Conservation (phyloP, 1,140 invertebrate species). For the Drosophila kikkawai region DNA sequence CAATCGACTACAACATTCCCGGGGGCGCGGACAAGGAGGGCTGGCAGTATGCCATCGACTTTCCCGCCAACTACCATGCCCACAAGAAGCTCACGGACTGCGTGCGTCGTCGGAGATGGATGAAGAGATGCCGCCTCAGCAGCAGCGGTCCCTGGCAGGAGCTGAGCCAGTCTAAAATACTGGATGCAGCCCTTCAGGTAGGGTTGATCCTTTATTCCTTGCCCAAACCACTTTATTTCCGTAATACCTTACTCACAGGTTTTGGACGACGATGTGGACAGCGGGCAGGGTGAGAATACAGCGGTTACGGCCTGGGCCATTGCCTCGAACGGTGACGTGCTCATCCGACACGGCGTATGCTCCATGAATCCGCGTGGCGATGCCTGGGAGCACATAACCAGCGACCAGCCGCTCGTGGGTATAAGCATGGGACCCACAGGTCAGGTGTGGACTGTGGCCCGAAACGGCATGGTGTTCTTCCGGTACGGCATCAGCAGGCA, state of each 20-base stretch:
- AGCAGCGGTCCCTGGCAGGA: constrained; percentile 95
- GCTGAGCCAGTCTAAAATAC: constrained; percentile 92
- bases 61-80: constrained; percentile 93
- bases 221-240: fast-evolving
- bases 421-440: constrained; percentile 89
- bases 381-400: constrained; percentile 92
- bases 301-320: constrained; percentile 91
- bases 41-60: constrained; percentile 97
- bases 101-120: constrained; percentile 94
- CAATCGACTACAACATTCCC: constrained; percentile 93
- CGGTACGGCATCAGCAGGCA: constrained; percentile 89
- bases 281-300: constrained; percentile 64
- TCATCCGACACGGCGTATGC: constrained; percentile 92
- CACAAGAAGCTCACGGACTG: constrained; percentile 95
- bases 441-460: constrained; percentile 94
- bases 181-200: constrained; percentile 89
- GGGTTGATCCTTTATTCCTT: too few species aligned
- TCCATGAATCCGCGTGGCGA: constrained; percentile 88
- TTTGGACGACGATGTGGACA: constrained; percentile 63
- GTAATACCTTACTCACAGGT: constrained; percentile 7
- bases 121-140: constrained; percentile 91
- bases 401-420: constrained; percentile 90
- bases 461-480: constrained; percentile 93
- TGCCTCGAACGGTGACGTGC: constrained; percentile 92
- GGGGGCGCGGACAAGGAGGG: constrained; percentile 96